A percentile compares a stretch with the other conserved stretches of the same genome.
Evolutionary conservation across 1,140 invertebrate genomes (phyloP).

Genomic region (Pseudomyrmex flavicornis): DNA sequence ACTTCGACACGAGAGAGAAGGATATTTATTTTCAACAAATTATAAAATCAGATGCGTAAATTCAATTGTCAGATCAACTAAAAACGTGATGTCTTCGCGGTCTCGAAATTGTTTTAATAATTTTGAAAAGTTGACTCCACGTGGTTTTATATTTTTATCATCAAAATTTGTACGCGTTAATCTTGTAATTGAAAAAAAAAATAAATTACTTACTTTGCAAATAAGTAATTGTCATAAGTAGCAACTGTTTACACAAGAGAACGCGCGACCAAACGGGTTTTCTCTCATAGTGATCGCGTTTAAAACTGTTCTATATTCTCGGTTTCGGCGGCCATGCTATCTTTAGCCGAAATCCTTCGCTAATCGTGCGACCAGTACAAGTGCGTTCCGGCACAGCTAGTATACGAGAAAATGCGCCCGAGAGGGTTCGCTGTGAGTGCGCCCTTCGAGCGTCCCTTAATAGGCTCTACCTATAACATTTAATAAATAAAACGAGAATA

Average conservation of each 20-base stretch:
- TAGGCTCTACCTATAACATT: slow-evolving; percentile 82
- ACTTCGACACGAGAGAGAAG: no score
- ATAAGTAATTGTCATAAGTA: no score
- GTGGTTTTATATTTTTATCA: no score
- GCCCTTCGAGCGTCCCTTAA: slow-evolving; percentile 75
- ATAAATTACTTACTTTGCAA: no score
- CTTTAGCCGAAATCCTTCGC: slow-evolving; percentile 77
- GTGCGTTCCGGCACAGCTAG: slow-evolving; percentile 85
- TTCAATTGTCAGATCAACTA: background rate
- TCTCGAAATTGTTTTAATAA: no score
- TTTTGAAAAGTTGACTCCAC: no score
- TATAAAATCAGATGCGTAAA: background rate
- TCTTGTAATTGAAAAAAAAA: no score
- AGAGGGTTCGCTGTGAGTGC: slow-evolving; percentile 74
- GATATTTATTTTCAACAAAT: background rate
- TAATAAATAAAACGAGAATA: slow-evolving; percentile 79
- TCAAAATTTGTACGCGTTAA: no score
- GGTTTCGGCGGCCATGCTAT: slow-evolving; percentile 22
- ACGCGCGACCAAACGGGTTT: background rate
- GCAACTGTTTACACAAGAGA: no score
- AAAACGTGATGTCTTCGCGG: no score
- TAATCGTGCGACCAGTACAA: slow-evolving; percentile 84
- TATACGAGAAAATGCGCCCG: slow-evolving; percentile 83
- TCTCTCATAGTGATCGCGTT: slow-evolving; percentile 9
- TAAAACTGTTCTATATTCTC: background rate